Evolutionary conservation across 2,888 invertebrate species (phyloP).

Genomic region (Icerya purchasi): DNA sequence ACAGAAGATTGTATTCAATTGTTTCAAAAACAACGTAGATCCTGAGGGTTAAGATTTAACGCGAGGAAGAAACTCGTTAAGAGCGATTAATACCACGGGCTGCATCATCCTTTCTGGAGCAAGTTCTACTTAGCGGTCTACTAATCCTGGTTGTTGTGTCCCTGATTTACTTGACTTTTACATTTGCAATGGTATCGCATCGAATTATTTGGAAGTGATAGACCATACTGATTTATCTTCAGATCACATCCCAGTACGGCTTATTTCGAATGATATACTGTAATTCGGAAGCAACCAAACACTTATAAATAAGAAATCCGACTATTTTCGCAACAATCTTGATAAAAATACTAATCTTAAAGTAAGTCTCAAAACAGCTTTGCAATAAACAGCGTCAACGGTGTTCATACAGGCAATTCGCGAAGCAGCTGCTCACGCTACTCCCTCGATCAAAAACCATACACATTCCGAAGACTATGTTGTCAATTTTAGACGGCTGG

Average conservation of each 20-base stretch:
- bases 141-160: conserved; percentile 17
- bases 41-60: neutral
- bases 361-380: neutral
- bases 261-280: neutral
- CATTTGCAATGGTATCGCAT: conserved; percentile 14
- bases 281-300: neutral
- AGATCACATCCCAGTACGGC: conserved; percentile 1
- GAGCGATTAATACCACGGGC: neutral
- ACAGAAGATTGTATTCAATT: neutral
- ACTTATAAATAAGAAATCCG: neutral
- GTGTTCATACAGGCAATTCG: neutral
- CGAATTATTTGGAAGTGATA: neutral
- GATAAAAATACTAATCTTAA: conserved; percentile 1
- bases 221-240: neutral
- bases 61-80: neutral
- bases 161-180: conserved; percentile 19
- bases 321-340: neutral
- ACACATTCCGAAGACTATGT: neutral
- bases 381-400: neutral
- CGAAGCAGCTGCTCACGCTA: neutral
- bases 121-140: conserved; percentile 18
- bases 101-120: conserved; percentile 12
- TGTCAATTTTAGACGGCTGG: neutral
- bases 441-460: neutral
- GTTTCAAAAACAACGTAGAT: neutral